phyloP scores from a whole-genome alignment of 1,140 invertebrate species.

The Meloidogyne chitwoodi region DNA sequence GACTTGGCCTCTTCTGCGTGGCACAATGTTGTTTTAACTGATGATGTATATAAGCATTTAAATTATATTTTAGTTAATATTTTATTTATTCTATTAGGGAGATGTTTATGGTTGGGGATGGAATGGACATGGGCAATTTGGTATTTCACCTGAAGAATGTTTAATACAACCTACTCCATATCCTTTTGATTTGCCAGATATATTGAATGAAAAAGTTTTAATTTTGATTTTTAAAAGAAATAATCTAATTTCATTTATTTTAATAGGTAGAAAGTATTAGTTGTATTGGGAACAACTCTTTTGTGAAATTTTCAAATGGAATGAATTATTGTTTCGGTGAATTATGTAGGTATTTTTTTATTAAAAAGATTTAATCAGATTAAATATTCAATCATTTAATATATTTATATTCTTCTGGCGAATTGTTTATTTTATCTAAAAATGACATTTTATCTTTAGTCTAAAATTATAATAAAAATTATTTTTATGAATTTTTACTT shows the following conservation, averaged over 20 bases:
- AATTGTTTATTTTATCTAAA: too few species aligned
- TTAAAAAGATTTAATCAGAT: too few species aligned
- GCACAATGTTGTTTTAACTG: constrained; percentile 10
- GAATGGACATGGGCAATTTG: constrained; percentile 23
- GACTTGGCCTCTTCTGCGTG: neutral
- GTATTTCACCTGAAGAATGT: constrained; percentile 11
- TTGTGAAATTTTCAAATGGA: neutral
- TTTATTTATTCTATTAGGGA: constrained; percentile 1
- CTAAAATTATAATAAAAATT: too few species aligned
- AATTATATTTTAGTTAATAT: neutral
- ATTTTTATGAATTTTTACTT: too few species aligned
- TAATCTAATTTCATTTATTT: neutral
- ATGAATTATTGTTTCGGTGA: neutral
- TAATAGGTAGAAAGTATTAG: neutral
- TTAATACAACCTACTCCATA: constrained; percentile 16
- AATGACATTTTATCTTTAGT: too few species aligned
- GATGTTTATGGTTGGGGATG: constrained; percentile 29
- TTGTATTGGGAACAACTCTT: constrained; percentile 11
- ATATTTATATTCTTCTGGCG: too few species aligned
- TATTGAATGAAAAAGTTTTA: constrained; percentile 1
- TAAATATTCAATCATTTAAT: too few species aligned
- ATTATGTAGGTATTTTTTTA: neutral
- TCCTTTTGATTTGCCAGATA: constrained; percentile 20
- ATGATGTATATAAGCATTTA: neutral
- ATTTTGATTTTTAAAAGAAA: neutral